Evolutionary conservation across 2,888 invertebrate genomes (phyloP).

Genomic region (Acleris laterana): DNA sequence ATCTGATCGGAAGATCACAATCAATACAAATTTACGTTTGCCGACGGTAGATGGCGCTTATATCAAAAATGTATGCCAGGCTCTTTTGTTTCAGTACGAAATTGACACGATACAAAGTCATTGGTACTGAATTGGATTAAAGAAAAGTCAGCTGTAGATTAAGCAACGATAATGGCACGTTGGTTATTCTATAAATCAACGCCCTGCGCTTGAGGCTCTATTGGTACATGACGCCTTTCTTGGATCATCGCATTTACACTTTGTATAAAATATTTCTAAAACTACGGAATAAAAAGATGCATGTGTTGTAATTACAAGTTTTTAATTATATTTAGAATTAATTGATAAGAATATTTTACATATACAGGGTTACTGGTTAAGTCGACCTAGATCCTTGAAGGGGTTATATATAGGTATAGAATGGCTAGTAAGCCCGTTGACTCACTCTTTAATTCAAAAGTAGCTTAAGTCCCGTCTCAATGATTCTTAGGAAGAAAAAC

Average conservation of each 20-base stretch:
- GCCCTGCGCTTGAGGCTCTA: slow-evolving; percentile 12
- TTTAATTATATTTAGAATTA: too few species aligned
- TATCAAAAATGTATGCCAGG: background rate
- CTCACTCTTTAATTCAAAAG: too few species aligned
- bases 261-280: background rate
- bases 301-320: background rate
- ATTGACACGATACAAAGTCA: too few species aligned
- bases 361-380: too few species aligned
- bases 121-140: background rate
- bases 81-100: too few species aligned
- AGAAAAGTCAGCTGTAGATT: slow-evolving; percentile 1
- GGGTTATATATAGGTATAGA: too few species aligned
- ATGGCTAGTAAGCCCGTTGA: too few species aligned
- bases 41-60: background rate
- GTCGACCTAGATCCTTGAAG: too few species aligned
- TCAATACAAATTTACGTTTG: slow-evolving; percentile 3
- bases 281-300: background rate
- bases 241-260: slow-evolving; percentile 5
- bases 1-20: slow-evolving; percentile 24
- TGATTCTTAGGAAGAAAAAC: too few species aligned
- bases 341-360: too few species aligned
- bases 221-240: slow-evolving; percentile 20
- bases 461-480: too few species aligned
- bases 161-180: background rate
- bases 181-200: slow-evolving; percentile 4